phyloP scores from a whole-genome alignment of 2,888 invertebrate species.

The Clostera curtula region DNA sequence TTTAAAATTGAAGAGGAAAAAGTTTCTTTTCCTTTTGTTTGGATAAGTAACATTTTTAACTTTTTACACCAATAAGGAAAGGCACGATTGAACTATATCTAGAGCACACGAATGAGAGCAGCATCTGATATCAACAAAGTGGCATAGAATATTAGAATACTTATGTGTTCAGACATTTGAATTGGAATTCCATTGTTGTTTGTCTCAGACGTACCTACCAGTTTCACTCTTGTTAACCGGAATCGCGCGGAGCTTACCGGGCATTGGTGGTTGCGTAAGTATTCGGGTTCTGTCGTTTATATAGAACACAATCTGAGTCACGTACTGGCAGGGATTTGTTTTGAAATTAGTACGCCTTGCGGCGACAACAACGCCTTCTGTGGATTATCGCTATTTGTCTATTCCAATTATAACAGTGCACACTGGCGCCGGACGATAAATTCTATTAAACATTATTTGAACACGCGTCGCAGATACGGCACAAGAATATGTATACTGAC shows the following conservation, averaged over 20 bases:
- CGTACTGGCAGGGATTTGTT: slow-evolving; percentile 69
- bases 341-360: slow-evolving; percentile 67
- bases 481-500: no score
- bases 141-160: no score
- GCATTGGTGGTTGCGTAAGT: slow-evolving; percentile 27
- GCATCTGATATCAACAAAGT: no score
- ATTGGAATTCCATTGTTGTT: no score
- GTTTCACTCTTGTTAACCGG: slow-evolving; percentile 58
- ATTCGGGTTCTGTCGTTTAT: slow-evolving; percentile 55
- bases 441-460: background rate
- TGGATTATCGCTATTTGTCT: slow-evolving; percentile 61
- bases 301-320: slow-evolving; percentile 68
- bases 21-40: no score
- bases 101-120: no score
- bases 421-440: slow-evolving; percentile 11
- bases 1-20: no score
- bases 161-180: no score
- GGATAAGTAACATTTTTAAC: no score
- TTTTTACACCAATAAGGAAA: no score
- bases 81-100: no score
- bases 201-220: slow-evolving; percentile 34
- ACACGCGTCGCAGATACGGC: no score
- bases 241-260: slow-evolving; percentile 31
- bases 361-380: slow-evolving; percentile 59
- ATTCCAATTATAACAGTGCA: slow-evolving; percentile 45